These are phyloP conservation scores for Drosophila falleni DNA, from an alignment of 2,888 invertebrate genomes.

Conservation along the genomic window DNA sequence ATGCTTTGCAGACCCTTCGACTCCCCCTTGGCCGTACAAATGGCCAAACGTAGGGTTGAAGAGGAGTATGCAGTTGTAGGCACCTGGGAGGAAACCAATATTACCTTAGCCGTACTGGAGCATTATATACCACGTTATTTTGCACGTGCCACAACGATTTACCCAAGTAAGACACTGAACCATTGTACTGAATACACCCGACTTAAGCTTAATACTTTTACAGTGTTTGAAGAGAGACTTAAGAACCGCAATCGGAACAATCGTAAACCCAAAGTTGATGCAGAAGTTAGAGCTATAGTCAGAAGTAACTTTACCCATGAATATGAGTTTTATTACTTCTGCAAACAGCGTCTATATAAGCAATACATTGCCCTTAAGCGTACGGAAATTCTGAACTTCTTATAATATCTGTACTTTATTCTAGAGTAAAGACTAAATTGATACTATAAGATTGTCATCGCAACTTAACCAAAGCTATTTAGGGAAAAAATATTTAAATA, in stretches of 20 bases:
- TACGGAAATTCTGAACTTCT: slow-evolving; percentile 11
- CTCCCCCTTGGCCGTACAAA: slow-evolving; percentile 91
- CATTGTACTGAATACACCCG: background rate
- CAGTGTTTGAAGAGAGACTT: slow-evolving; percentile 75
- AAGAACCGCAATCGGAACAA: slow-evolving; percentile 91
- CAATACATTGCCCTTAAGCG: slow-evolving; percentile 86
- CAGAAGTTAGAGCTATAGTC: slow-evolving; percentile 93
- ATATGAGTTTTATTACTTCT: slow-evolving; percentile 96
- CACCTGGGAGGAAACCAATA: slow-evolving; percentile 94
- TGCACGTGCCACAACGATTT: slow-evolving; percentile 90
- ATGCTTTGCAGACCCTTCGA: slow-evolving; percentile 91
- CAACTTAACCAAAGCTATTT: slow-evolving; percentile 23
- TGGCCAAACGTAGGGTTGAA: slow-evolving; percentile 93
- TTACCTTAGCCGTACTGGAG: slow-evolving; percentile 93
- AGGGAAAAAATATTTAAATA: background rate
- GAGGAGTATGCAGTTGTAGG: slow-evolving; percentile 95
- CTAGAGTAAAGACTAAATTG: background rate
- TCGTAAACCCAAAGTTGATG: slow-evolving; percentile 93
- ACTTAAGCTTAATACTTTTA: slow-evolving; percentile 31
- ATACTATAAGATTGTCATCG: slow-evolving; percentile 6
- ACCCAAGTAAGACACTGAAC: slow-evolving; percentile 88
- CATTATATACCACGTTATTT: slow-evolving; percentile 94
- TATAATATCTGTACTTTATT: background rate
- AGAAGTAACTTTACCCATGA: slow-evolving; percentile 94
- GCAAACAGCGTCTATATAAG: slow-evolving; percentile 92